Evolutionary conservation across 2,888 invertebrate genomes (phyloP).

Genomic region (Imbricaverruca yamaguchii): DNA sequence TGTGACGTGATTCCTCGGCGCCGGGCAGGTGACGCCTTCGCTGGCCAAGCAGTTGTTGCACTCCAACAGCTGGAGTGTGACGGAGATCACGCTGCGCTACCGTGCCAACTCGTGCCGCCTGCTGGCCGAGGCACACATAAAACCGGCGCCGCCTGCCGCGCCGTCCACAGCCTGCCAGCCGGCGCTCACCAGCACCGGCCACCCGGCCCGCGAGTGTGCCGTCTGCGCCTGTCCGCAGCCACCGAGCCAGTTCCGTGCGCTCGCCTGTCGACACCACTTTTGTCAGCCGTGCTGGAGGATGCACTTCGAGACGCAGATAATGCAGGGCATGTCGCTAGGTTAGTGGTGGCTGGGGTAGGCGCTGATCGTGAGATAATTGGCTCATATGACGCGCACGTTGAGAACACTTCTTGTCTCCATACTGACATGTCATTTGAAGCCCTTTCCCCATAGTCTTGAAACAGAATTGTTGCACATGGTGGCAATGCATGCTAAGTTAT

Average conservation of each 20-base stretch:
- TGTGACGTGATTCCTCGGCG: neutral
- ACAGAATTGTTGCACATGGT: no score
- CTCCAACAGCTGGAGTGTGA: conserved; percentile 80
- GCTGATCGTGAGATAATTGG: no score
- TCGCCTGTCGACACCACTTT: conserved; percentile 86
- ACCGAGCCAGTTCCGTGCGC: conserved; percentile 63
- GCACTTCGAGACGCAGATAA: conserved; percentile 94
- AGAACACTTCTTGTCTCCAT: no score
- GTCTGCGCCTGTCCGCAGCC: conserved; percentile 43
- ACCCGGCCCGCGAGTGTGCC: conserved; percentile 23
- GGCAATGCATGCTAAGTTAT: no score
- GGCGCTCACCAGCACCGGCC: conserved; percentile 1
- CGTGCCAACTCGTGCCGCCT: conserved; percentile 53
- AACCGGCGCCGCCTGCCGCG: conserved; percentile 32
- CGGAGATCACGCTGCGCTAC: conserved; percentile 72
- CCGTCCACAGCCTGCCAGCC: conserved; percentile 26
- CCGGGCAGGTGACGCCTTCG: conserved; percentile 68
- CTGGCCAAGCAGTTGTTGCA: conserved; percentile 88
- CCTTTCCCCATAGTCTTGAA: no score
- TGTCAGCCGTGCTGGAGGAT: conserved; percentile 94
- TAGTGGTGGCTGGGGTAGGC: conserved; percentile 27
- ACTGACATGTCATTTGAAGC: no score
- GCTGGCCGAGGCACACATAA: conserved; percentile 42
- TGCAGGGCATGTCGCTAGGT: conserved; percentile 68
- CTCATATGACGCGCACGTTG: no score